These are phyloP conservation scores for Apogon hyalosoma DNA, from an alignment of 2,797 vertebrate genomes.

Conservation along the genomic window DNA sequence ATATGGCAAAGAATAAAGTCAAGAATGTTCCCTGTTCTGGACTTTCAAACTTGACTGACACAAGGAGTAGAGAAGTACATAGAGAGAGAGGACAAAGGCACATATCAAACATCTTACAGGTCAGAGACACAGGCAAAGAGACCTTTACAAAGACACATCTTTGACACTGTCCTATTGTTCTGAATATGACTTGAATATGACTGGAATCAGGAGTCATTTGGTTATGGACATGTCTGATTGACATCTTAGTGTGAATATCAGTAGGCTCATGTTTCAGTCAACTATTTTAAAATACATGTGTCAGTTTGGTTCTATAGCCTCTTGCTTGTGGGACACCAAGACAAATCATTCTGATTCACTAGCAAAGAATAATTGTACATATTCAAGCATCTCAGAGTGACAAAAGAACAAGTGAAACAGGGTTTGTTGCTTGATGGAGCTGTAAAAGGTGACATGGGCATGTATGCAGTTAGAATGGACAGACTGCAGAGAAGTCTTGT, in stretches of 20 bases:
- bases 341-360: slow-evolving; percentile 23
- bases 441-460: slow-evolving; percentile 72
- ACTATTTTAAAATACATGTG: too few species aligned
- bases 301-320: slow-evolving; percentile 12
- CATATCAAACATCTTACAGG: slow-evolving; percentile 74
- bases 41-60: slow-evolving; percentile 77
- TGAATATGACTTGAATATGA: slow-evolving; percentile 82
- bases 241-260: slow-evolving; percentile 20
- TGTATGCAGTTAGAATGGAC: slow-evolving; percentile 53
- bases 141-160: slow-evolving; percentile 69
- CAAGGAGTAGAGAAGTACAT: slow-evolving; percentile 78
- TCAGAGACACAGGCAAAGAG: slow-evolving; percentile 73
- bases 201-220: slow-evolving; percentile 42
- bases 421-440: slow-evolving; percentile 60
- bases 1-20: slow-evolving; percentile 45
- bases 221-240: slow-evolving; percentile 45
- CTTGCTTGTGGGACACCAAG: slow-evolving; percentile 21
- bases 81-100: slow-evolving; percentile 76
- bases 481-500: slow-evolving; percentile 54
- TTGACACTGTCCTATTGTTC: slow-evolving; percentile 54
- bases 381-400: slow-evolving; percentile 83
- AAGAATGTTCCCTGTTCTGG: slow-evolving; percentile 59
- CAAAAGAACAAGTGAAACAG: slow-evolving; percentile 39
- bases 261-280: slow-evolving; percentile 26
- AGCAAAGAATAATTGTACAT: slow-evolving; percentile 54